Evolutionary conservation across 2,888 invertebrate genomes (phyloP).

Genomic region (Ectropis crepuscularia): DNA sequence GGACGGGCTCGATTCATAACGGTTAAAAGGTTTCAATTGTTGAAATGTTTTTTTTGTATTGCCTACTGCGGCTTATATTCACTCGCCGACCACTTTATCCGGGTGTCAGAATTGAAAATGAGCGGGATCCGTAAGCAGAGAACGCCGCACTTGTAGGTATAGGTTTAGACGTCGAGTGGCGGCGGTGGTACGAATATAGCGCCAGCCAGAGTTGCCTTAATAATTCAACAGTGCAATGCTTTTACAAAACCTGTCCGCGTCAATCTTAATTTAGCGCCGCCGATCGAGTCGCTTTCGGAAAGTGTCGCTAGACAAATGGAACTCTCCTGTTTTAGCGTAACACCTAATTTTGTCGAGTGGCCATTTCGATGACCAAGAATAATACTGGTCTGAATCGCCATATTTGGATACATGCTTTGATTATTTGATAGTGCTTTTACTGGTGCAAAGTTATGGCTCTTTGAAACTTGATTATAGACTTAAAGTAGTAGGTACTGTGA

Average conservation of each 20-base stretch:
- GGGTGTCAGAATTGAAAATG: conserved; percentile 81
- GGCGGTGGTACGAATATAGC: conserved; percentile 76
- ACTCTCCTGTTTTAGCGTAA: conserved; percentile 70
- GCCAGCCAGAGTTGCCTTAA: conserved; percentile 78
- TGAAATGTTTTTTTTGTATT: conserved; percentile 53
- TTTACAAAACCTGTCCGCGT: conserved; percentile 84
- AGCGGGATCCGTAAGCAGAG: conserved; percentile 71
- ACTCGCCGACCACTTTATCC: conserved; percentile 73
- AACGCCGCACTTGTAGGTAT: conserved; percentile 57
- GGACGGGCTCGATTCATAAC: conserved; percentile 44
- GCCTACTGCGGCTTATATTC: conserved; percentile 63
- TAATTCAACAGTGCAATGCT: conserved; percentile 85
- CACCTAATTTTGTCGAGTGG: conserved; percentile 48
- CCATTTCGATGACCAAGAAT: conserved; percentile 33
- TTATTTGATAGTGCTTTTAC: conserved; percentile 6
- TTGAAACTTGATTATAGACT: neutral
- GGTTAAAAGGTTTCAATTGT: conserved; percentile 54
- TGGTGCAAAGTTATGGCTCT: neutral
- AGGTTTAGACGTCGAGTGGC: conserved; percentile 61
- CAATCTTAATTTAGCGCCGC: conserved; percentile 80
- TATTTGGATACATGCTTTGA: conserved; percentile 30
- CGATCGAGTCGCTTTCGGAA: conserved; percentile 79
- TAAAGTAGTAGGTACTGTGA: too few relatives aligned
- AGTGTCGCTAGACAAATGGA: conserved; percentile 82
- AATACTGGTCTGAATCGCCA: neutral